Conservation (phyloP, 2,797 vertebrate species). For the Gallirallus australis region DNA sequence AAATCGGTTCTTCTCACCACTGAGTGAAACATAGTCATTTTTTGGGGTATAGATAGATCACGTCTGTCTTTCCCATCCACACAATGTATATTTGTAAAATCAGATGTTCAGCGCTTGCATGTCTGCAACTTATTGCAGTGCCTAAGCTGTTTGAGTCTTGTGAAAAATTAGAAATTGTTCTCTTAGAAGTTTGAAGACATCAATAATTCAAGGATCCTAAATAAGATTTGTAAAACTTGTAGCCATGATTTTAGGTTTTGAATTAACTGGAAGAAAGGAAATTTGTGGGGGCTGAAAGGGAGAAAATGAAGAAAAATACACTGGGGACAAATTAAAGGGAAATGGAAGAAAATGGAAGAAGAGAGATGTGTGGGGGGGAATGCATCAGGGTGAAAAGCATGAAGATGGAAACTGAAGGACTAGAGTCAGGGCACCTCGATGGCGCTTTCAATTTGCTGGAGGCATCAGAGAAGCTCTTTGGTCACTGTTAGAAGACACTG, state of each 20-base stretch:
- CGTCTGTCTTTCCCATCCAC: not conserved
- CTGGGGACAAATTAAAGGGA: not conserved
- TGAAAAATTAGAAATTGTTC: not conserved
- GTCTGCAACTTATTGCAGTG: not conserved
- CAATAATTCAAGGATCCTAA: not conserved
- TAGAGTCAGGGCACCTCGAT: not conserved
- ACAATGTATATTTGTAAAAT: not conserved
- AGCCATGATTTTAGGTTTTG: not conserved
- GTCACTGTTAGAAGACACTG: not conserved
- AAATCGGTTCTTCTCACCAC: not conserved
- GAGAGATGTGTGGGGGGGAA: not conserved
- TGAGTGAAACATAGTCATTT: not conserved
- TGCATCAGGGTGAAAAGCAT: not conserved
- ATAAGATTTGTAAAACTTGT: not conserved
- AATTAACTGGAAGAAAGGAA: not conserved
- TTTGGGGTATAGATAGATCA: not conserved
- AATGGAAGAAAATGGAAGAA: not conserved
- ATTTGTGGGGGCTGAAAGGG: not conserved
- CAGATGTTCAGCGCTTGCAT: slow-evolving; percentile 12
- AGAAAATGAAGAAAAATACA: not conserved
- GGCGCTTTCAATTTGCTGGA: not conserved
- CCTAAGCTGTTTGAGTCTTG: not conserved
- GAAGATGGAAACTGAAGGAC: not conserved
- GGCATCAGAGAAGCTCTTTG: not conserved
- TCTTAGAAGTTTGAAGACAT: not conserved